Conservation (phyloP, 2,797 vertebrate species). For the Lycodopsis pacificus region DNA sequence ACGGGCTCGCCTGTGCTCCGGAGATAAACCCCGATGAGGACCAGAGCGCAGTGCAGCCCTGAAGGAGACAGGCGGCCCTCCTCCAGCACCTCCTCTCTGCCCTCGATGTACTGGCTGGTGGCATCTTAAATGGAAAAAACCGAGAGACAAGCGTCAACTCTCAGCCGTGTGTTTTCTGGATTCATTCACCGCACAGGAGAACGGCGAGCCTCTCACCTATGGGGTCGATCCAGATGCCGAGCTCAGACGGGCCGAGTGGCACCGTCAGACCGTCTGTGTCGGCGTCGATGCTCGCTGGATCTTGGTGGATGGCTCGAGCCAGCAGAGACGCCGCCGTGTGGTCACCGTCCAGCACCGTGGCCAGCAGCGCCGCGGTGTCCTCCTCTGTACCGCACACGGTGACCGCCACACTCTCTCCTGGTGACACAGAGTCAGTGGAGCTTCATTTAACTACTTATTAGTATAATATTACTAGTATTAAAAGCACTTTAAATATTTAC, state of each 20-base stretch:
- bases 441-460: not conserved
- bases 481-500: constrained; percentile 34
- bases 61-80: constrained; percentile 84
- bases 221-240: constrained; percentile 88
- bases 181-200: not conserved
- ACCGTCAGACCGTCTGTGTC: constrained; percentile 70
- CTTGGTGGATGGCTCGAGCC: constrained; percentile 84
- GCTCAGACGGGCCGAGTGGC: constrained; percentile 76
- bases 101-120: constrained; percentile 92
- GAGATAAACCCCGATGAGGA: constrained; percentile 90
- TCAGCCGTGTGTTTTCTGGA: not conserved
- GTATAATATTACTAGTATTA: too few relatives aligned
- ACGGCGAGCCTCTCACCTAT: constrained; percentile 73
- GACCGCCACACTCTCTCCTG: constrained; percentile 84
- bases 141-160: constrained; percentile 13
- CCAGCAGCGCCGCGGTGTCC: constrained; percentile 78
- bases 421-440: constrained; percentile 12
- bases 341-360: constrained; percentile 82
- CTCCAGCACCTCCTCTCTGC: constrained; percentile 81
- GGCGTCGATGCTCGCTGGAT: constrained; percentile 66
- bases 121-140: constrained; percentile 80
- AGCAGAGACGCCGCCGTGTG: constrained; percentile 77
- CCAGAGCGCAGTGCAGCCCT: constrained; percentile 90
- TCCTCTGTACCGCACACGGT: constrained; percentile 79
- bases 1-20: constrained; percentile 87